Conservation (phyloP, 2,113 vertebrate genomes). For the Pluvianellus socialis region DNA sequence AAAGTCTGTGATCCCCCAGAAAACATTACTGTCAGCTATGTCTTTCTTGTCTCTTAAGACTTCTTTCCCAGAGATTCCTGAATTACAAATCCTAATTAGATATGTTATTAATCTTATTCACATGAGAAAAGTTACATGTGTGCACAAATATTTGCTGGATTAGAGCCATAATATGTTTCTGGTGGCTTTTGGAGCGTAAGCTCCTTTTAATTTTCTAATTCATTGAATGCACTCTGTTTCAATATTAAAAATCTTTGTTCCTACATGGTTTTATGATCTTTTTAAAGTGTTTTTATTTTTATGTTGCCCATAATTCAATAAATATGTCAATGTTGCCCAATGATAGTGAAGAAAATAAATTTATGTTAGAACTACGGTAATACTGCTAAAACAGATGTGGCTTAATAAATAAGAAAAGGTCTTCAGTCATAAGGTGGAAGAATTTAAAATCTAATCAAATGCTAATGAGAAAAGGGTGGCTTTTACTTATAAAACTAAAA, state of each 20-base stretch:
- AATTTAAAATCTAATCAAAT: not conserved
- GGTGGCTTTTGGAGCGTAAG: not conserved
- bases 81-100: constrained; percentile 39
- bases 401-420: not conserved
- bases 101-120: constrained; percentile 37
- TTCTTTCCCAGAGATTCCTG: not conserved
- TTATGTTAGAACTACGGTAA: not conserved
- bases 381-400: not conserved
- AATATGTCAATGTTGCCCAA: not conserved
- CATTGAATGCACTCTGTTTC: not conserved
- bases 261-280: not conserved
- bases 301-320: not conserved
- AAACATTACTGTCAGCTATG: not conserved
- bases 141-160: constrained; percentile 49
- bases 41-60: not conserved
- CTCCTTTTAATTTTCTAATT: constrained; percentile 39
- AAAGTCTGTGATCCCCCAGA: not conserved
- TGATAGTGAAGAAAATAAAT: not conserved
- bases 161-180: constrained; percentile 9
- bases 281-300: not conserved
- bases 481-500: not conserved
- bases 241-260: not conserved
- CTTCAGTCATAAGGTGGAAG: not conserved
- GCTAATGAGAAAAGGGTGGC: not conserved
- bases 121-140: constrained; percentile 3